These are phyloP conservation scores for Aselliscus stoliczkanus DNA, from an alignment of 2,797 vertebrate species.

Conservation along the genomic window DNA sequence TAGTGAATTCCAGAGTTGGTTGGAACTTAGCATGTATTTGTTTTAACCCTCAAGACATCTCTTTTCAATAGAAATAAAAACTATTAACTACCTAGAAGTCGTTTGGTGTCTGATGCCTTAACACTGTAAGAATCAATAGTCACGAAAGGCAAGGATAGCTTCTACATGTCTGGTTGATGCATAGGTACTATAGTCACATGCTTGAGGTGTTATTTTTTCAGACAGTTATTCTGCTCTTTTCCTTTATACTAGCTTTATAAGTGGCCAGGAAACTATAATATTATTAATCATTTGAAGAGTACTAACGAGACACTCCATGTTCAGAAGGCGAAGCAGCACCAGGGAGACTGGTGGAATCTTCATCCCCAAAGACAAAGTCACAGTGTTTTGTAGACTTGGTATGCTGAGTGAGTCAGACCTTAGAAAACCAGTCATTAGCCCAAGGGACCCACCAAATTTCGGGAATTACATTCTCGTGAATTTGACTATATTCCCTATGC, in stretches of 20 bases:
- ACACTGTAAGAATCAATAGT: neutral
- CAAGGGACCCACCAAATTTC: neutral
- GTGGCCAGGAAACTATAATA: neutral
- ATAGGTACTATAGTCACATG: neutral
- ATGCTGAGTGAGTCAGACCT: neutral
- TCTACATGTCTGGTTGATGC: neutral
- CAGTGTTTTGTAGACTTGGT: neutral
- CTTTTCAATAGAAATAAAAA: neutral
- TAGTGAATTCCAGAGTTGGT: neutral
- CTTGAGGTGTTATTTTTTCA: neutral
- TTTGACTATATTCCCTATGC: too few species aligned
- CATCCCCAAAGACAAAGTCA: neutral
- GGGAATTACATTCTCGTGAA: neutral
- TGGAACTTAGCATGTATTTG: neutral
- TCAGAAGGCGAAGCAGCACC: neutral
- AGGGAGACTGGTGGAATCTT: neutral
- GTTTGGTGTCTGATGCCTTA: neutral
- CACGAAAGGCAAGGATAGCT: neutral
- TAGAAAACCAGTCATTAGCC: neutral
- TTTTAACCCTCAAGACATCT: neutral
- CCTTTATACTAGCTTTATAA: neutral
- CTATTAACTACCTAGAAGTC: neutral
- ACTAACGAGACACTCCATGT: neutral
- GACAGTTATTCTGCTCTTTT: neutral
- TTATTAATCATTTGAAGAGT: neutral